Conservation (phyloP, 2,797 vertebrate species). For the Coccyzus lansbergi region DNA sequence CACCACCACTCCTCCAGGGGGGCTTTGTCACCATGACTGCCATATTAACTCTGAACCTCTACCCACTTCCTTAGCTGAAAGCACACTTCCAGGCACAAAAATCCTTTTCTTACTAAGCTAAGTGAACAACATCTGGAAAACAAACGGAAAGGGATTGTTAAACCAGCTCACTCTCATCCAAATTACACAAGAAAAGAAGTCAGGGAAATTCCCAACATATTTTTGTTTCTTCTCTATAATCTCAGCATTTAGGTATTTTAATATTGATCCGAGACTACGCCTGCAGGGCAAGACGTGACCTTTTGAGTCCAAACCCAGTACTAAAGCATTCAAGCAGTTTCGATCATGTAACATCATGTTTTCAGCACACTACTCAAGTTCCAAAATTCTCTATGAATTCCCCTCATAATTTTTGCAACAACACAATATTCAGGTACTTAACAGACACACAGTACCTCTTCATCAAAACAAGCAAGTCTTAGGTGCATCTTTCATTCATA, state of each 20-base stretch:
- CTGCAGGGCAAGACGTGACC: not conserved
- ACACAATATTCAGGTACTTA: not conserved
- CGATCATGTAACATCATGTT: not conserved
- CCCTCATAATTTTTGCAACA: not conserved
- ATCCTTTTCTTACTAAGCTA: not conserved
- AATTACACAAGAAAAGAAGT: slow-evolving; percentile 32
- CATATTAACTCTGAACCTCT: not conserved
- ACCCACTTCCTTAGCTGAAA: not conserved
- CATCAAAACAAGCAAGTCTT: not conserved
- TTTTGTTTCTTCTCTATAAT: slow-evolving; percentile 16
- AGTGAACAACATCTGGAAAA: slow-evolving; percentile 46
- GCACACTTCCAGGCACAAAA: not conserved
- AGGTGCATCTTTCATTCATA: not conserved
- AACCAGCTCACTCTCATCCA: not conserved
- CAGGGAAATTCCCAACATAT: slow-evolving; percentile 15
- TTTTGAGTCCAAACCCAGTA: not conserved
- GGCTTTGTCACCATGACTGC: not conserved
- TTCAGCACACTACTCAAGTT: not conserved
- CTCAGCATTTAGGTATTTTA: slow-evolving; percentile 33
- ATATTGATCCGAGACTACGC: not conserved
- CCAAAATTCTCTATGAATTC: not conserved
- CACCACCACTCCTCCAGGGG: not conserved
- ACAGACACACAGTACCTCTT: not conserved
- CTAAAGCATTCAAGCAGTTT: not conserved
- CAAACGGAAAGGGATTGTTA: slow-evolving; percentile 3